A percentile compares a stretch with the other conserved stretches of the same genome.
These are phyloP conservation scores for Galerucella calmariensis DNA, from an alignment of 2,888 invertebrate species.

Conservation along the genomic window DNA sequence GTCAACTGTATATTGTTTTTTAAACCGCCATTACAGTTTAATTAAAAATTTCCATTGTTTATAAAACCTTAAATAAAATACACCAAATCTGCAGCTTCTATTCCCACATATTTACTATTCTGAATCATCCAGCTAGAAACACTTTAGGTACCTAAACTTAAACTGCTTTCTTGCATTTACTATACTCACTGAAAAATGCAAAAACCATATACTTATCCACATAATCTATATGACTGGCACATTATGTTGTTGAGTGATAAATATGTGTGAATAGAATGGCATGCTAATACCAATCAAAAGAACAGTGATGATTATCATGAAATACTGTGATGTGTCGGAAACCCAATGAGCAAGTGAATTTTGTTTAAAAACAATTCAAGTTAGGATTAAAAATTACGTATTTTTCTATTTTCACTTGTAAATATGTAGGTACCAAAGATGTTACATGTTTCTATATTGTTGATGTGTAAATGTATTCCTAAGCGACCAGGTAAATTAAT, in stretches of 20 bases:
- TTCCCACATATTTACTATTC: not conserved
- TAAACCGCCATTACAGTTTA: not conserved
- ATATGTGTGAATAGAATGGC: not conserved
- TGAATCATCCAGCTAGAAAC: not conserved
- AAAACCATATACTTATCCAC: too few species aligned
- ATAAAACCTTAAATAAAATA: constrained; percentile 11
- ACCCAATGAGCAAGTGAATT: constrained; percentile 27
- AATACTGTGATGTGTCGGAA: constrained; percentile 34
- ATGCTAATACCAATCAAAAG: constrained; percentile 5
- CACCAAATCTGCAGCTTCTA: not conserved
- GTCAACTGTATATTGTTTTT: not conserved
- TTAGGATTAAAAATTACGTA: constrained; percentile 39
- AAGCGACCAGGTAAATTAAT: constrained; percentile 37
- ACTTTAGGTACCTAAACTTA: not conserved
- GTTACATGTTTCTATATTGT: constrained; percentile 45
- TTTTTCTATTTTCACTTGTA: constrained; percentile 42
- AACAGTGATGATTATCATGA: constrained; percentile 28
- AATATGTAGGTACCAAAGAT: constrained; percentile 42
- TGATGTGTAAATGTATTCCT: constrained; percentile 45
- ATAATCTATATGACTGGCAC: too few species aligned
- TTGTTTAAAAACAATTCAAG: constrained; percentile 37
- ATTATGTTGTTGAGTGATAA: not conserved
- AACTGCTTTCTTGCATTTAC: too few species aligned
- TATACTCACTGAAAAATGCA: too few species aligned
- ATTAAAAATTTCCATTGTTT: constrained; percentile 1